Percentiles rank a stretch among this genome's conserved stretches.
Conservation (phyloP, 2,888 invertebrate genomes). For the Latrodectus elegans region DNA sequence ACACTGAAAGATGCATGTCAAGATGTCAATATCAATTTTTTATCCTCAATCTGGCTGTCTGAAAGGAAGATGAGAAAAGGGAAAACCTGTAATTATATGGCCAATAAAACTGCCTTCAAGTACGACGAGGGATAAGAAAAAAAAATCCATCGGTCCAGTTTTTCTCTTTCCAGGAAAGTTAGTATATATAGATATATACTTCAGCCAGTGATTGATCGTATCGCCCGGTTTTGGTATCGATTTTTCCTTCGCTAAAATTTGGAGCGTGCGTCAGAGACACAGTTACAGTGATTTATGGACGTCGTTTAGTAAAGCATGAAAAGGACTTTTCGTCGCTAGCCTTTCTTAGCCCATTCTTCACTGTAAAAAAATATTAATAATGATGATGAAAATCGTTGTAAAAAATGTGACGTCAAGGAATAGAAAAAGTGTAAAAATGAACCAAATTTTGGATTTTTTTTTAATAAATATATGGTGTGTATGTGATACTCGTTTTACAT, state of each 20-base stretch:
- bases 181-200: constrained; percentile 26
- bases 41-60: too few species aligned
- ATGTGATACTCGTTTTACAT: too few species aligned
- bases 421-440: constrained; percentile 19
- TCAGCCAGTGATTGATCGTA: constrained; percentile 51
- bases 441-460: not conserved
- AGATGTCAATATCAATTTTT: too few species aligned
- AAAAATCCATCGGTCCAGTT: not conserved
- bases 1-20: too few species aligned
- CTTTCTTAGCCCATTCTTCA: not conserved
- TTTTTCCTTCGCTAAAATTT: constrained; percentile 47
- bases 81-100: not conserved
- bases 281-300: constrained; percentile 58
- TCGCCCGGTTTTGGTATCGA: constrained; percentile 33
- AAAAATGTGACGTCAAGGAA: not conserved
- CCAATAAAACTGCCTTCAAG: not conserved
- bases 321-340: constrained; percentile 53
- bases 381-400: constrained; percentile 35
- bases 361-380: constrained; percentile 51
- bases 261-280: constrained; percentile 44
- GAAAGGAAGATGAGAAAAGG: not conserved
- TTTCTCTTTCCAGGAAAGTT: not conserved
- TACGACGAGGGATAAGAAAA: not conserved
- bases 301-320: constrained; percentile 62
- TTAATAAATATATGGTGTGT: too few species aligned